Percentiles rank a stretch among this genome's conserved stretches.
These are phyloP conservation scores for Sebastes glaucus DNA, from an alignment of 2,797 vertebrate species.

Conservation along the genomic window DNA sequence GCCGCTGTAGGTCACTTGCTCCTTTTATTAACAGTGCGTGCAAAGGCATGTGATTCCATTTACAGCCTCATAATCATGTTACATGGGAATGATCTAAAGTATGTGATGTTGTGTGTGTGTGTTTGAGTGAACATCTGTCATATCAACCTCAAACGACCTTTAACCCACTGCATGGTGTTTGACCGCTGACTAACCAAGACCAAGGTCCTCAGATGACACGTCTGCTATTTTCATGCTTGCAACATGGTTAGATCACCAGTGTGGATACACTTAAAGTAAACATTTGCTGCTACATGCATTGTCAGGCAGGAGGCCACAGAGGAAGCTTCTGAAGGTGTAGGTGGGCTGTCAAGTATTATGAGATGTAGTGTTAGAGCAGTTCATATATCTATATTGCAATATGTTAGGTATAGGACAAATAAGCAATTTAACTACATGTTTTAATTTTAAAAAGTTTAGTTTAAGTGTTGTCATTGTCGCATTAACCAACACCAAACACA, in stretches of 20 bases:
- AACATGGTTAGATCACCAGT: neutral
- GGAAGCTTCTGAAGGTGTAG: neutral
- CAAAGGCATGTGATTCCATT: constrained; percentile 30
- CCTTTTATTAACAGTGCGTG: constrained; percentile 16
- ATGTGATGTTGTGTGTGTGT: constrained; percentile 32
- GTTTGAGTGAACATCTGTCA: constrained; percentile 8
- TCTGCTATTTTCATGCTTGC: neutral
- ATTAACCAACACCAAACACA: neutral
- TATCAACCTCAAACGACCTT: constrained; percentile 9
- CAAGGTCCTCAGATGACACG: neutral
- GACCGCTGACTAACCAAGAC: neutral
- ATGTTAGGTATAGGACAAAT: neutral
- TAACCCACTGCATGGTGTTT: neutral
- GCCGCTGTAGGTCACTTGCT: constrained; percentile 23
- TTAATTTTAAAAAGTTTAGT: neutral
- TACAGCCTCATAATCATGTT: constrained; percentile 52
- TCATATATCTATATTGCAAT: neutral
- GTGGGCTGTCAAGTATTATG: neutral
- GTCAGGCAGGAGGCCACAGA: neutral
- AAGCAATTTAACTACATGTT: neutral
- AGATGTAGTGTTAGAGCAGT: neutral
- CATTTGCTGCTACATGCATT: neutral
- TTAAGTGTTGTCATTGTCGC: neutral
- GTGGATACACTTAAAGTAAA: neutral
- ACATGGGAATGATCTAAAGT: constrained; percentile 29